Conservation (phyloP, 2,113 vertebrate genomes). For the Capreolus pygargus region DNA sequence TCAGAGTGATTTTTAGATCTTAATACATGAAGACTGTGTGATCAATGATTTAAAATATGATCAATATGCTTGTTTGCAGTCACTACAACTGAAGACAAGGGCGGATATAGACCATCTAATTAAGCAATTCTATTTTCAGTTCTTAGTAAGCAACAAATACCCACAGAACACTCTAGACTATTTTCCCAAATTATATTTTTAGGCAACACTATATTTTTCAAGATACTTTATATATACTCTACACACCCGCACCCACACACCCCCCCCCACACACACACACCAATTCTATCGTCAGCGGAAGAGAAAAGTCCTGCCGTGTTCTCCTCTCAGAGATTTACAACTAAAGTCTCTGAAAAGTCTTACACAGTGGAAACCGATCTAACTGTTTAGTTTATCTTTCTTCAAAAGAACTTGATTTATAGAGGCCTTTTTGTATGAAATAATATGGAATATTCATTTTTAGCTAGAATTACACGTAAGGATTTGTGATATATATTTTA, state of each 20-base stretch:
- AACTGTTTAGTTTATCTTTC: not conserved
- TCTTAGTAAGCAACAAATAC: not conserved
- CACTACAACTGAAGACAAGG: not conserved
- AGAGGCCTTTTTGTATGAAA: not conserved
- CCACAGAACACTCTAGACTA: not conserved
- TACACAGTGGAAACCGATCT: not conserved
- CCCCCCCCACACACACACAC: rapidly evolving
- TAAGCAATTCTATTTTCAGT: not conserved
- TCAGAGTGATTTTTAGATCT: not conserved
- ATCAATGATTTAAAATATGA: not conserved
- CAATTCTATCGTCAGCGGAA: not conserved
- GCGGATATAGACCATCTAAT: not conserved
- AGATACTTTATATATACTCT: not conserved
- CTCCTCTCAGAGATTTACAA: not conserved
- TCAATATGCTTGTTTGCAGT: not conserved
- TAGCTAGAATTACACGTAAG: not conserved
- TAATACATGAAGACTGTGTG: not conserved
- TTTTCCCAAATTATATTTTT: not conserved
- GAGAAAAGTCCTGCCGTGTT: not conserved
- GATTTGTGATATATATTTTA: not conserved
- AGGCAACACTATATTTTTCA: not conserved
- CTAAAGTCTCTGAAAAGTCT: not conserved
- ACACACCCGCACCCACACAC: not conserved
- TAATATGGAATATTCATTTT: not conserved
- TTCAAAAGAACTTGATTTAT: not conserved